phyloP scores from a whole-genome alignment of 2,888 invertebrate species.

The Lathronympha strigana region DNA sequence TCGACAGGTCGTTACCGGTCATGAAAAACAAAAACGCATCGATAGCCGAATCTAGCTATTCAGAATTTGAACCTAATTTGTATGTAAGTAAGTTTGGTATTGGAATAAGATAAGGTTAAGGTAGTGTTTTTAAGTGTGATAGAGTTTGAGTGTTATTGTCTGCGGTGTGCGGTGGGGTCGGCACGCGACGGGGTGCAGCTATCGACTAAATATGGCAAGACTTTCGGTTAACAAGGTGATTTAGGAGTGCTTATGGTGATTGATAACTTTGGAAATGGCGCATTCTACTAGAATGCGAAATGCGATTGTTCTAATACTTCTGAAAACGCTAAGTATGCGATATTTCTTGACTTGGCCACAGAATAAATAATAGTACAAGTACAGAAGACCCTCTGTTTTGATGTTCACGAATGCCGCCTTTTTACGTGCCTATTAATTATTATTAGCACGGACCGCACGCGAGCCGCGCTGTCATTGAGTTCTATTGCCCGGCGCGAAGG shows the following conservation, averaged over 20 bases:
- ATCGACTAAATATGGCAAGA: slow-evolving; percentile 7
- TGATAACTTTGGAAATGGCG: too few relatives aligned
- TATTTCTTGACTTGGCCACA: too few relatives aligned
- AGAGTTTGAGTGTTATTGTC: slow-evolving; percentile 16
- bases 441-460: too few relatives aligned
- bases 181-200: slow-evolving; percentile 13
- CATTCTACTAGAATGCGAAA: too few relatives aligned
- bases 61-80: neutral
- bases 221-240: neutral
- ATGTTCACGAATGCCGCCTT: too few relatives aligned
- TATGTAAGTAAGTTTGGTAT: neutral
- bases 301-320: too few relatives aligned
- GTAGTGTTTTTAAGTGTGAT: neutral
- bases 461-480: too few relatives aligned
- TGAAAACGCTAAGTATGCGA: too few relatives aligned
- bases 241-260: neutral
- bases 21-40: slow-evolving; percentile 1
- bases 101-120: neutral
- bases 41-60: neutral
- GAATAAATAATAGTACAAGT: too few relatives aligned
- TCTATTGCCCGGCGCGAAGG: too few relatives aligned
- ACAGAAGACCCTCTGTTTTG: too few relatives aligned
- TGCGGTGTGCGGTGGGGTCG: neutral
- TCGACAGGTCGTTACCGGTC: neutral
- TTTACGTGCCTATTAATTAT: too few relatives aligned